Evolutionary conservation across 2,888 invertebrate species (phyloP).

Genomic region (Drosophila eohydei): DNA sequence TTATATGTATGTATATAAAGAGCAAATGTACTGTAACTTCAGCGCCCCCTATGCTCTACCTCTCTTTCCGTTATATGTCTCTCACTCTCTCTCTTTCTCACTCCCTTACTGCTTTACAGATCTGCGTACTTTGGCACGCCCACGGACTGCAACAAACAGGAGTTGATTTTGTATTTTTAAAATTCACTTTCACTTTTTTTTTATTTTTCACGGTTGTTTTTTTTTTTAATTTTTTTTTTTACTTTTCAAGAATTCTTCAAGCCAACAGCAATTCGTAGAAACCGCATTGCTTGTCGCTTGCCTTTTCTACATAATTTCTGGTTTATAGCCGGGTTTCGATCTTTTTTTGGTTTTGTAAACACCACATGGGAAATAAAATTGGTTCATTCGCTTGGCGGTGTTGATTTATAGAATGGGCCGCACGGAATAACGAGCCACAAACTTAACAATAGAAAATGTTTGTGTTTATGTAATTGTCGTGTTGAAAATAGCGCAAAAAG

Average conservation of each 20-base stretch:
- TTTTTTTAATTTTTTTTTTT: conserved; percentile 22
- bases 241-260: conserved; percentile 56
- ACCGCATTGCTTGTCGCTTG: conserved; percentile 34
- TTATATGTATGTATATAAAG: conserved; percentile 13
- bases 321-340: conserved; percentile 62
- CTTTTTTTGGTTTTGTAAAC: conserved; percentile 54
- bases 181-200: conserved; percentile 74
- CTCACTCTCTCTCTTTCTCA: not conserved
- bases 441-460: conserved; percentile 29
- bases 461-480: conserved; percentile 63
- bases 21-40: conserved; percentile 56
- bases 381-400: conserved; percentile 13
- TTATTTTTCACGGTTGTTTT: conserved; percentile 22
- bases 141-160: conserved; percentile 36
- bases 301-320: conserved; percentile 51
- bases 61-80: conserved; percentile 2
- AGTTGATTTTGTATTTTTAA: conserved; percentile 21
- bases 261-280: conserved; percentile 46
- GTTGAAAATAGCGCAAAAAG: conserved; percentile 67
- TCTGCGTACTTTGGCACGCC: conserved; percentile 43
- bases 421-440: conserved; percentile 8
- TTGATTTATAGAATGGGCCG: conserved; percentile 25
- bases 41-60: conserved; percentile 7
- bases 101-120: conserved; percentile 1
- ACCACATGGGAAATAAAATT: conserved; percentile 49